Evolutionary conservation across 2,797 vertebrate species (phyloP).

Genomic region (Vultur gryphus): DNA sequence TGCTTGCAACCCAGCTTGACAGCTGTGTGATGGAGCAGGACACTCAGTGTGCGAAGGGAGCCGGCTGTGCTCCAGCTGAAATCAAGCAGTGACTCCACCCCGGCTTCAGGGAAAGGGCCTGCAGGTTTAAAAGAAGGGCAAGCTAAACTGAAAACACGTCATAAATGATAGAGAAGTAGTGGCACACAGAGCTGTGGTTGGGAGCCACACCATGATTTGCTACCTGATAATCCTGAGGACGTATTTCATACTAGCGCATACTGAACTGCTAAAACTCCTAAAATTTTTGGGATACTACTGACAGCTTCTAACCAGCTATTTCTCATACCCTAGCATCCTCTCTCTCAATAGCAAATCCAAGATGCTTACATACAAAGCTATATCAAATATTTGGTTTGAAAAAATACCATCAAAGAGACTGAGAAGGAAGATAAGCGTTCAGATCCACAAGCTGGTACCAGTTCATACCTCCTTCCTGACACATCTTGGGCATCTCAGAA

Average conservation of each 20-base stretch:
- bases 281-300: neutral
- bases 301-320: slow-evolving; percentile 43
- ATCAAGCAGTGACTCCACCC: neutral
- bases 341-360: neutral
- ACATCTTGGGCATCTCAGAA: neutral
- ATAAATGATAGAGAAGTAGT: neutral
- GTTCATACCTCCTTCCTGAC: neutral
- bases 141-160: neutral
- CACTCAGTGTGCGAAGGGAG: neutral
- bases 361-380: neutral
- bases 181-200: slow-evolving; percentile 34
- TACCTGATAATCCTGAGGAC: neutral
- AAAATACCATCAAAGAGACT: neutral
- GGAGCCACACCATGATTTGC: slow-evolving; percentile 21
- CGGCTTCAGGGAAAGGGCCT: neutral
- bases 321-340: neutral
- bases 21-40: neutral
- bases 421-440: neutral
- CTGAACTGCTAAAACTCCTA: neutral
- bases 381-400: neutral
- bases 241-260: neutral
- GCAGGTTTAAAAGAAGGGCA: neutral
- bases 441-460: neutral
- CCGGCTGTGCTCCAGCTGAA: neutral
- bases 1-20: neutral